Evolutionary conservation across 2,888 invertebrate genomes (phyloP).

Genomic region (Lissocephala sabroskyi): DNA sequence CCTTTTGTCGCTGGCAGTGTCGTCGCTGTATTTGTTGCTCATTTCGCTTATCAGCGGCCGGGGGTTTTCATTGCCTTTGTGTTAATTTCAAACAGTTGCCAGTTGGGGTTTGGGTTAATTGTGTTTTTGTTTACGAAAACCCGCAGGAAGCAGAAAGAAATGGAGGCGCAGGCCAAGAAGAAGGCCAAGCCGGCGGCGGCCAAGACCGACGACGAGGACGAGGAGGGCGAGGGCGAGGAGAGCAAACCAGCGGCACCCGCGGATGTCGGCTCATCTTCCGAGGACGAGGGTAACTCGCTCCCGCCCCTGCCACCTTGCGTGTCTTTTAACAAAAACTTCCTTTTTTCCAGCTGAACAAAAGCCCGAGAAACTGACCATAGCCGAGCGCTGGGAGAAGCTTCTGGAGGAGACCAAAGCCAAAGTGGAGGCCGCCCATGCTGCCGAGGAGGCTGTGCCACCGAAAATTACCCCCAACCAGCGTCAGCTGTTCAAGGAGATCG

Average conservation of each 20-base stretch:
- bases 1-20: slow-evolving; percentile 35
- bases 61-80: slow-evolving; percentile 68
- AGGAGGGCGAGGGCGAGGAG: slow-evolving; percentile 28
- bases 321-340: background rate
- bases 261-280: slow-evolving; percentile 42
- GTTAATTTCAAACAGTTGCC: slow-evolving; percentile 52
- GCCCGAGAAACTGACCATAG: slow-evolving; percentile 73
- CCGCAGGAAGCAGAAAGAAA: slow-evolving; percentile 39
- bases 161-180: slow-evolving; percentile 38
- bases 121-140: slow-evolving; percentile 20
- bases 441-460: slow-evolving; percentile 51
- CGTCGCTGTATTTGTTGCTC: slow-evolving; percentile 39
- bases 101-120: no score
- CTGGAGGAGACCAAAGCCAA: slow-evolving; percentile 73
- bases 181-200: slow-evolving; percentile 27
- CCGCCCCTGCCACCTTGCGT: no score
- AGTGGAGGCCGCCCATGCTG: slow-evolving; percentile 68
- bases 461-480: slow-evolving; percentile 62
- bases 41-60: slow-evolving; percentile 65
- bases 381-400: slow-evolving; percentile 75
- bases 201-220: slow-evolving; percentile 24
- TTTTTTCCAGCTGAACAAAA: slow-evolving; percentile 35
- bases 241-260: slow-evolving; percentile 8
- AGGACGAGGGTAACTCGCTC: slow-evolving; percentile 41
- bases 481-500: slow-evolving; percentile 70